A percentile compares a stretch with the other conserved stretches of the same genome.
These are phyloP conservation scores for Perccottus glenii DNA, from an alignment of 2,113 vertebrate genomes.

Conservation along the genomic window DNA sequence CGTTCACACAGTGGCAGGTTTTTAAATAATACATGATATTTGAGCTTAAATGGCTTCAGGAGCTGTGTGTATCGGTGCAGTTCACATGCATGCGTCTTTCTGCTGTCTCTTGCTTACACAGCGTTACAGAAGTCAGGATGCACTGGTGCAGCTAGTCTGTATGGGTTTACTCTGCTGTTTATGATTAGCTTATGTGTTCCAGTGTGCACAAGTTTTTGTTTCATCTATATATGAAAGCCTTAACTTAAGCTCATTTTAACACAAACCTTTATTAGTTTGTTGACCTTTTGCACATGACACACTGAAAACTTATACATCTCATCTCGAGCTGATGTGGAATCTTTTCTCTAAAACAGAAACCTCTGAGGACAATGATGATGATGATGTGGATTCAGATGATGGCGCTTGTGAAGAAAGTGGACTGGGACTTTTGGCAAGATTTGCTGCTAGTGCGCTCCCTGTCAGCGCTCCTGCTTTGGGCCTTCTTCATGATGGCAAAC, in stretches of 20 bases:
- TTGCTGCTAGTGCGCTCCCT: slow-evolving; percentile 90
- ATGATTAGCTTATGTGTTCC: slow-evolving; percentile 2
- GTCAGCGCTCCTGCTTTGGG: slow-evolving; percentile 81
- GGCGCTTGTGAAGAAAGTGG: slow-evolving; percentile 90
- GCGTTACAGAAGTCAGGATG: slow-evolving; percentile 22
- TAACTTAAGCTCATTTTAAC: slow-evolving; percentile 15
- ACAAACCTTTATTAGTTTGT: background rate
- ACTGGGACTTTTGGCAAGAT: slow-evolving; percentile 90
- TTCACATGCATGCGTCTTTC: slow-evolving; percentile 35
- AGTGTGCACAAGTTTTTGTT: background rate
- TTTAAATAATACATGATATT: slow-evolving; percentile 31
- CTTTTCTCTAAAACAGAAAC: slow-evolving; percentile 81
- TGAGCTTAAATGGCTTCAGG: slow-evolving; percentile 27
- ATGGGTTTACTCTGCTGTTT: slow-evolving; percentile 22
- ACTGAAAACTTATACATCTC: background rate
- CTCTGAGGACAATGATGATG: slow-evolving; percentile 83
- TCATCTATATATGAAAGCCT: background rate
- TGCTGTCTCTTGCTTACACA: slow-evolving; percentile 40
- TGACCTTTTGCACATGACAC: slow-evolving; percentile 7
- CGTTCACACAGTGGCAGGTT: slow-evolving; percentile 12
- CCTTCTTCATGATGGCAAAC: slow-evolving; percentile 88
- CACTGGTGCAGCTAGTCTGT: slow-evolving; percentile 33
- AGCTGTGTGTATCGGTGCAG: slow-evolving; percentile 10
- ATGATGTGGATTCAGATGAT: slow-evolving; percentile 74
- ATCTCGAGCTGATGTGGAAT: slow-evolving; percentile 29